Evolutionary conservation across 2,888 invertebrate species (phyloP), one percentile per base, ranked within the genome.

Genomic region (Pollenia amentaria): DNA sequence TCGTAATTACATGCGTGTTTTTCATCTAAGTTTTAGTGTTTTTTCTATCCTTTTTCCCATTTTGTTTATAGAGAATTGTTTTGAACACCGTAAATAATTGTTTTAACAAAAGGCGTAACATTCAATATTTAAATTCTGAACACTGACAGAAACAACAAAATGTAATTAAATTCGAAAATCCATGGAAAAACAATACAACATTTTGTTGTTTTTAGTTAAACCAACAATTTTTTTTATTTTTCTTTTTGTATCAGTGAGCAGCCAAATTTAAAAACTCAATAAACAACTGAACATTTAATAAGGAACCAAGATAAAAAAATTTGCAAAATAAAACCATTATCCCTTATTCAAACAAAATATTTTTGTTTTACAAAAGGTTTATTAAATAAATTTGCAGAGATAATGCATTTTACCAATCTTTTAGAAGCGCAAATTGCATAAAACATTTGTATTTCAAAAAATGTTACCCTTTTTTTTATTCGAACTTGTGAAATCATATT

Each of bases 1-100:
- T 64, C 21, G 69, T 84, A 79, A 79, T 79, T 75, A 80, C 75
- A 75, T 64, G 69, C 69, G 84, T 80, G 79, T 80, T 53, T 75
- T 75, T 65, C 21, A 70, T 44, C 44, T 72, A 6, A 44, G 21
- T 21, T 78, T 21, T n/a, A 53, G n/a, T 48, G n/a, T 65, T 12
- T 16, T 70, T 70, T 51, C 9, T 40, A 46, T 1, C 12, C 6
- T 16, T 38, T 53, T 64, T 62, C 40, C 6, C 18, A 29, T 6
- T 40, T 48, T 69, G 60, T 69, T 62, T 48, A 62, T 69, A 14
- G 57, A 48, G 12, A 18, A 73, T 78, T 78, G 67, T 84, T 79
- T 67, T 38, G 53, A 75, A 73, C 73, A 84, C 72, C 73, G 73
- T 60, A 51, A 57, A 16, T 67, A 78, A 84, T 73, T 73, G 73